phyloP scores from a whole-genome alignment of 2,797 vertebrate genomes.

The Cossypha dichroa region DNA sequence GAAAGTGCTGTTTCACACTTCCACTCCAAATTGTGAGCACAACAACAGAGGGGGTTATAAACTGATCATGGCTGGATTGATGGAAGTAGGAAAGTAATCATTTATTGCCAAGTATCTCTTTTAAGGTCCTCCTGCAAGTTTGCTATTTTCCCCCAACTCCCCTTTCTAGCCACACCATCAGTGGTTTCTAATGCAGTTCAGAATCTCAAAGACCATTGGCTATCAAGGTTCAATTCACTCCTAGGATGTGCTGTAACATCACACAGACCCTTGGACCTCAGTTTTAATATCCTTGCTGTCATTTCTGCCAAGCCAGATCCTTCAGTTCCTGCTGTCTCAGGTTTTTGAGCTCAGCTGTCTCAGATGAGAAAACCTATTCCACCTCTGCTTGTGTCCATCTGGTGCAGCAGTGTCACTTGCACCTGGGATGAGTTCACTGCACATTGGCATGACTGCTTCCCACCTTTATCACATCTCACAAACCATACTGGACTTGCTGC shows the following conservation, averaged over 20 bases:
- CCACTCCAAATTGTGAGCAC: background rate
- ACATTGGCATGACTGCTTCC: background rate
- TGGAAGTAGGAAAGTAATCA: background rate
- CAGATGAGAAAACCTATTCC: background rate
- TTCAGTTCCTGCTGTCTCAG: background rate
- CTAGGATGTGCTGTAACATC: fast-evolving
- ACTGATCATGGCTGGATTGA: background rate
- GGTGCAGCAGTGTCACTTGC: background rate
- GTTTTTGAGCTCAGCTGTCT: background rate
- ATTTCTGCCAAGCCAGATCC: background rate
- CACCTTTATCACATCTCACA: background rate
- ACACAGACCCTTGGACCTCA: background rate
- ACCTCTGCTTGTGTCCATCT: background rate
- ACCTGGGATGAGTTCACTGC: background rate
- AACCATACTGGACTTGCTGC: background rate
- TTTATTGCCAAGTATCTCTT: background rate
- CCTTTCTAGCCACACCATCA: background rate
- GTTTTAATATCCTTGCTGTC: background rate
- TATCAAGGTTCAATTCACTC: background rate
- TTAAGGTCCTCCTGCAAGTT: background rate
- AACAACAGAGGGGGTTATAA: background rate
- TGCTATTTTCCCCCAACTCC: background rate
- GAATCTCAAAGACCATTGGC: background rate
- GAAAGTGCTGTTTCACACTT: background rate
- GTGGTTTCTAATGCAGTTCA: background rate